Evolutionary conservation across 2,888 invertebrate genomes (phyloP).

Genomic region (Malacosoma neustria): DNA sequence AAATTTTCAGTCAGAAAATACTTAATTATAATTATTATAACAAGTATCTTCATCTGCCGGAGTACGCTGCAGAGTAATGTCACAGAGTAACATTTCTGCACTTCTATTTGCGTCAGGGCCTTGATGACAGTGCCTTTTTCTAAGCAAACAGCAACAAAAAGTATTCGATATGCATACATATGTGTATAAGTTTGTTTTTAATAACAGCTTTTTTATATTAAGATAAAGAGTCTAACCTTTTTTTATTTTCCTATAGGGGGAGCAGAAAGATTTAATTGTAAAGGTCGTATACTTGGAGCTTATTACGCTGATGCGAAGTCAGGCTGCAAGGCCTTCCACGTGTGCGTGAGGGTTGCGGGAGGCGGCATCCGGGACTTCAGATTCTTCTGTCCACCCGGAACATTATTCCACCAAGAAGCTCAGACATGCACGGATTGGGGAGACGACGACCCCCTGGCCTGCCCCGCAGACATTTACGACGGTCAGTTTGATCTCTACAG

Average conservation of each 20-base stretch:
- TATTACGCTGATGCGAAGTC: slow-evolving; percentile 92
- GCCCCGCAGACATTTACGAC: slow-evolving; percentile 87
- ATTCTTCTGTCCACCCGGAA: slow-evolving; percentile 92
- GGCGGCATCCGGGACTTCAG: slow-evolving; percentile 86
- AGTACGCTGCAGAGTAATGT: no score
- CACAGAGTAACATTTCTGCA: no score
- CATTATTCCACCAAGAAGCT: slow-evolving; percentile 93
- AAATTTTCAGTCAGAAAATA: no score
- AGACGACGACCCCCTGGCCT: slow-evolving; percentile 83
- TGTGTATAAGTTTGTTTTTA: no score
- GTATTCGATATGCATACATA: no score
- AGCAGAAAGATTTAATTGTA: slow-evolving; percentile 83
- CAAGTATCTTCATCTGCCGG: no score
- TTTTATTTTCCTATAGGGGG: slow-evolving; percentile 37
- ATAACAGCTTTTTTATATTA: no score
- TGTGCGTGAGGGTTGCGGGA: slow-evolving; percentile 89
- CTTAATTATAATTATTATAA: no score
- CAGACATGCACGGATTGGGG: slow-evolving; percentile 95
- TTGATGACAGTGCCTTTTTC: no score
- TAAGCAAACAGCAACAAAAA: no score
- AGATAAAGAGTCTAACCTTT: no score
- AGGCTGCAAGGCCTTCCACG: slow-evolving; percentile 92
- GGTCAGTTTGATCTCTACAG: slow-evolving; percentile 91
- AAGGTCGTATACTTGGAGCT: slow-evolving; percentile 89
- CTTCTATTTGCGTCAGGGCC: no score